Evolutionary conservation across 2,797 vertebrate genomes (phyloP), one percentile per base, ranked within the genome.

Genomic region (Cynodonichthys magdalenae): DNA sequence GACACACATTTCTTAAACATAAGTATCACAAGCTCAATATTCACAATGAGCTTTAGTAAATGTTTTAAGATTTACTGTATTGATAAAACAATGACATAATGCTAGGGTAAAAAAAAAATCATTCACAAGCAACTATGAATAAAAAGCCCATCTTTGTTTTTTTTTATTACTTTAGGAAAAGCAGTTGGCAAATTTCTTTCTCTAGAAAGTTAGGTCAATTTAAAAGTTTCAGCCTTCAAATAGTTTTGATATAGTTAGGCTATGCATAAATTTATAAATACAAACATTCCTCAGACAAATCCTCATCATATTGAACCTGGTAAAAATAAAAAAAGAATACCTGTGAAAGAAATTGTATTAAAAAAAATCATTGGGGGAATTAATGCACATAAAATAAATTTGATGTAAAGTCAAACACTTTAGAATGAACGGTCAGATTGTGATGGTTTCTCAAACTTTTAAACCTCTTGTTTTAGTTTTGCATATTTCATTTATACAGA

Each of bases 401-500:
- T 20, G 19, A 42, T 8, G 19, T 15, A 57, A 3, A 14, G 31
- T 70, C 41, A 27, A 53, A 6, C 15, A 57, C 41, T 54, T 39
- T 58, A 36, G 69, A 78, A 61, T 49, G 5, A 47, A 34, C 57
- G 44, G 46, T 42, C 15, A 60, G 55, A 19, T 54, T 52, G 9
- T 54, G 8, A 34, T 17, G 6, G 10, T 39, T 50, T 24, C 68
- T 54, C 44, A 19, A 15, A 60, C 19, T n/a, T 46, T 20, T 11
- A 64, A 50, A 28, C 14, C 8, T 6, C 28, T 44, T 34, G 51
- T 39, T 3, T 14, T 15, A 44, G 19, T 52, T 34, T 66, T 65
- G 47, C 18, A 67, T 48, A 44, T 52, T 50, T 64, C 17, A 44
- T 28, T 34, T 20, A 70, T 45, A 79, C 58, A 63, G 15, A 34